Base-by-base conservation (phyloP, 1,140 invertebrate species). In the Oryzaephilus surinamensis region DNA sequence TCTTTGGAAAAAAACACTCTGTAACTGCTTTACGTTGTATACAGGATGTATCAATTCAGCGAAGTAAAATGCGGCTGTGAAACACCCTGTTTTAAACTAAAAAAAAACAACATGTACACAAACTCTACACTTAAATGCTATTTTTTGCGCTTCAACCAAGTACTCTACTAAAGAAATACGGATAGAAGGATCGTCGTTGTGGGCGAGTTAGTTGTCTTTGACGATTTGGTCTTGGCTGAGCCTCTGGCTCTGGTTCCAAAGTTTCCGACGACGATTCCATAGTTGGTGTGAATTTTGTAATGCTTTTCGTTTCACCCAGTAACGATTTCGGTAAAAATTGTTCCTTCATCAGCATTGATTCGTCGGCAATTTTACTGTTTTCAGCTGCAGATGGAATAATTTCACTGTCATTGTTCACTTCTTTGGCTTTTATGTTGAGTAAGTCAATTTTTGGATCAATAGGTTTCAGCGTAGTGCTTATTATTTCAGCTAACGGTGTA, bases 121-220 rank as follows among this genome's bases (percentile, higher is more conserved):
- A 14, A 35, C 12, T 21, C 21, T 21, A 14, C 19, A 35, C 12
- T 35, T 24, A 35, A 7, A 29, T 21, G 19, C n/a, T n/a, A n/a
- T n/a, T n/a, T n/a, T n/a, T n/a, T 39, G 23, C n/a, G 6, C 20
- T 49, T 66, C 57, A 68, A 34, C 66, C 66, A 31, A 68, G 45
- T 17, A 68, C 64, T 45, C 66, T 52, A 32, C 64, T 66, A 28
- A 68, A 61, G 38, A 66, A 67, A 37, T 66, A 67, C n/a, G 66
- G 63, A 46, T 67, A 67, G 45, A 65, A 66, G 0, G 61, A 57
- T 35, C 62, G 61, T 20, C 61, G 53, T 32, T 62, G 58, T 4
- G 63, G 57, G 20, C 55, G 54, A 6, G 61, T 60, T 11, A 66
- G 46, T 24, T 58, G 50, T 11, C 63, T 47, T 19, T 63, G 55